Base-by-base conservation (phyloP, 2,113 vertebrate genomes). In the Zapornia atra region DNA sequence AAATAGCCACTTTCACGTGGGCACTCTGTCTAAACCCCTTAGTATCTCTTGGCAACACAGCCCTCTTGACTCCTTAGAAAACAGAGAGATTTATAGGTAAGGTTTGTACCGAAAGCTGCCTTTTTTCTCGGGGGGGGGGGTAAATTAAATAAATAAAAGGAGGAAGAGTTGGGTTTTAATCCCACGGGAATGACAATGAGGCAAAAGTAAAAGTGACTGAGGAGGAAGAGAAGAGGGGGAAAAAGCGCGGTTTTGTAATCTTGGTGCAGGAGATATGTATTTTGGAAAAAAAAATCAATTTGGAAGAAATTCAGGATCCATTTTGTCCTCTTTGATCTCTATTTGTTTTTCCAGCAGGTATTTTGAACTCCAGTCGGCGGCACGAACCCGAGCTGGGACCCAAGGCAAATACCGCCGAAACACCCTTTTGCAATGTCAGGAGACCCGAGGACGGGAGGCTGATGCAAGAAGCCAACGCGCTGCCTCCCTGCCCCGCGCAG, bases 321-420 rank as follows among this genome's bases (percentile, higher is more conserved):
- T 96, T 95, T 93, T 96, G 95, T 91, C 76, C 95, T 91, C 97
- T 97, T 97, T 97, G 97, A 97, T 97, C 97, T 96, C 92, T 97
- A 90, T 97, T 96, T 97, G 97, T 94, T 97, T 97, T 97, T 95
- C 92, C 96, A 95, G 86, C 60, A 91, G 96, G 94, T 86, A 95
- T 97, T 97, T 88, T 97, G 95, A 97, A 97, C 95, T 95, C 95
- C 92, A 88, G 80, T 93, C 96, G 70, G 94, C 79, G 71, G 87
- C 94, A 91, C 84, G 73, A 94, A 95, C 83, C 89, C 76, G 88
- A 92, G 81, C 91, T 7, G 94, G 73, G 92, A 94, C 89, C 63
- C 88, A 97, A 97, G 95, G 94, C 97, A 97, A 97, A 97, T 78
- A 95, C 53, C 59, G 65, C 85, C 68, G 69, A 86, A 87, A 91